Base-by-base conservation (phyloP, 2,797 vertebrate genomes). In the Podargus strigoides region DNA sequence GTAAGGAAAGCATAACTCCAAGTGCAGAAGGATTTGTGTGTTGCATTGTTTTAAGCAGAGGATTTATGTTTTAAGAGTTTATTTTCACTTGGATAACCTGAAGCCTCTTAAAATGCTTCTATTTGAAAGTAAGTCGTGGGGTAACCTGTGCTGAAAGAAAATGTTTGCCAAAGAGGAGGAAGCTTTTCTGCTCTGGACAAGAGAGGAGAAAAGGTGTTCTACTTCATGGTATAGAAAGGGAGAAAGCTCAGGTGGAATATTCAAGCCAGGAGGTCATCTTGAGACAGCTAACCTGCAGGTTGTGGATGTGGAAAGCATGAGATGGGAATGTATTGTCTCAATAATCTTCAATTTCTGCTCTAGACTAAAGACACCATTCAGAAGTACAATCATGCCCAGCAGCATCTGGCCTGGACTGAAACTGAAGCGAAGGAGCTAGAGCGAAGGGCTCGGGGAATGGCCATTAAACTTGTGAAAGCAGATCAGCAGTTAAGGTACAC, bases 361-460 rank as follows among this genome's bases (percentile, higher is more conserved):
- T 52, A 99, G 98, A 98, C 98, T 90, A 98, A 98, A 93, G 97
- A 97, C 74, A 92, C 94, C 15, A 32, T 97, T 63, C 97, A 98
- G 50, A 98, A 96, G 64, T 98, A 98, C 81, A 91, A 64, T n/a
- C 92, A 87, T 76, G 96, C 98, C 73, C 98, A 98, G 55, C 96
- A 92, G 69, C 95, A 63, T 39, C 94, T 98, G 90, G 94, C 96
- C 85, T 93, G 72, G 56, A 95, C 97, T 1, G 97, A 98, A 63
- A 94, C 94, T 26, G 98, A 99, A 49, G 97, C 98, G 36, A 95
- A 98, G 75, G 98, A 98, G 88, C 95, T 98, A 77, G 98, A 98
- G 94, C 88, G 58, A 62, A 97, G 97, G 93, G 97, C 98, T 82
- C 98, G 95, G 94, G 97, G 98, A 73, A 98, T 92, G 18, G 98